Conservation (phyloP, 2,113 vertebrate genomes). For the Elephantulus edwardii region DNA sequence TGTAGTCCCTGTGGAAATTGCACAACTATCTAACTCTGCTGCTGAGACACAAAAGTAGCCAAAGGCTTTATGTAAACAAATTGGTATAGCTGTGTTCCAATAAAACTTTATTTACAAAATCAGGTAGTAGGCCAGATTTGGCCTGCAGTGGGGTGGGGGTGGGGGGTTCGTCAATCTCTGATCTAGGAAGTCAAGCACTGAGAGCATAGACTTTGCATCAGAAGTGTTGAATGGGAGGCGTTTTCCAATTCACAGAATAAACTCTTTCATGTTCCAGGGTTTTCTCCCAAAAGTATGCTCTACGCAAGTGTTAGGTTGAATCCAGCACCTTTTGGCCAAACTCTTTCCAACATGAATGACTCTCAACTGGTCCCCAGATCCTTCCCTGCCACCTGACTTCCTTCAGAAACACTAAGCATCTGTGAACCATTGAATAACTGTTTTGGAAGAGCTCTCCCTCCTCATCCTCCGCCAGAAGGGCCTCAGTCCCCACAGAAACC, state of each 20-base stretch:
- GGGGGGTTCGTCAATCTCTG: background rate
- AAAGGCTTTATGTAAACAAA: background rate
- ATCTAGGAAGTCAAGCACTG: background rate
- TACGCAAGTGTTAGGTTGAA: fast-evolving
- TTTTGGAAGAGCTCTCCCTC: background rate
- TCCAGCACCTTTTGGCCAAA: background rate
- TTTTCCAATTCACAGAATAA: background rate
- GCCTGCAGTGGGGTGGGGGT: background rate
- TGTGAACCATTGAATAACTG: background rate
- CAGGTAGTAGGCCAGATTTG: background rate
- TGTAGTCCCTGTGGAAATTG: background rate
- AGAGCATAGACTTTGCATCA: background rate
- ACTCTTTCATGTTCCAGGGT: background rate
- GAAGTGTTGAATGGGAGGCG: background rate
- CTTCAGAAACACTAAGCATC: background rate
- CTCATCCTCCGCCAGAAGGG: background rate
- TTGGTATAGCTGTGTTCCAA: background rate
- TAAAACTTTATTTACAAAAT: slow-evolving; percentile 5
- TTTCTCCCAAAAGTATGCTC: too few relatives aligned
- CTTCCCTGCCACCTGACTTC: background rate
- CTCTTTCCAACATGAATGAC: background rate
- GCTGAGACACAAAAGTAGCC: background rate
- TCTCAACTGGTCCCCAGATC: background rate
- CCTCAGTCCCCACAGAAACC: background rate
- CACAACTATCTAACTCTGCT: fast-evolving